Base-by-base conservation (phyloP, 2,888 invertebrate species). In the Aphidoletes aphidimyza region DNA sequence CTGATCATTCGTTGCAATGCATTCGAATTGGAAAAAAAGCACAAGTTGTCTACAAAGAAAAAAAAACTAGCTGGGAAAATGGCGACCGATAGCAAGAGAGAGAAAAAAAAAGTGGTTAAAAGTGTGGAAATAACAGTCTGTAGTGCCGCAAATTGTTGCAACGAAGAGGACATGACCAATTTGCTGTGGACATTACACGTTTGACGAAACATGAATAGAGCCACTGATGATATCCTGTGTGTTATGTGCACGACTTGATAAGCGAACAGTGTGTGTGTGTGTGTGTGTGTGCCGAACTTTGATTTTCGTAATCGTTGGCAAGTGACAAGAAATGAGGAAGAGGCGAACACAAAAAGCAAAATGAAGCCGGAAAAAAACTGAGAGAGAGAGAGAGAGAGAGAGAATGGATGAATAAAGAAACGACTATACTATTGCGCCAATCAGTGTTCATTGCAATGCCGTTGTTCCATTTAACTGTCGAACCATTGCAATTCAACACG, bases 191-290 rank as follows among this genome's bases (percentile, higher is more conserved):
- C 69, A 69, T 34, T 30, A 69, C 69, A 69, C 69, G 69, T 69
- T 69, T 69, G 9, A 69, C 69, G 30, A 69, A 69, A 69, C 26
- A 78, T 81, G 81, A 81, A 81, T 81, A 37, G 81, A 37, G 81
- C 37, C 37, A 37, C 81, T 81, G 81, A 81, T 81, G 81, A 81
- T 81, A 81, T 81, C 81, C 81, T 81, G 81, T 36, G 81, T 54
- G 54, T 14, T 42, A 42, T 54, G 54, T 54, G 54, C 54, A n/a
- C 54, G 22, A 54, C n/a, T 54, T 54, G 54, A 54, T 54, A 42
- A 42, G 14, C 14, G 42, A n/a, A n/a, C n/a, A n/a, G n/a, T n/a
- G n/a, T 19, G 19, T 5, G 47, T 47, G 9, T 47, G 19, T 47
- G 39, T 39, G 39, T 54, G 54, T 22, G 5, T 22, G 14, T 69